phyloP scores from a whole-genome alignment of 2,113 vertebrate genomes.

The Macquaria australasica region DNA sequence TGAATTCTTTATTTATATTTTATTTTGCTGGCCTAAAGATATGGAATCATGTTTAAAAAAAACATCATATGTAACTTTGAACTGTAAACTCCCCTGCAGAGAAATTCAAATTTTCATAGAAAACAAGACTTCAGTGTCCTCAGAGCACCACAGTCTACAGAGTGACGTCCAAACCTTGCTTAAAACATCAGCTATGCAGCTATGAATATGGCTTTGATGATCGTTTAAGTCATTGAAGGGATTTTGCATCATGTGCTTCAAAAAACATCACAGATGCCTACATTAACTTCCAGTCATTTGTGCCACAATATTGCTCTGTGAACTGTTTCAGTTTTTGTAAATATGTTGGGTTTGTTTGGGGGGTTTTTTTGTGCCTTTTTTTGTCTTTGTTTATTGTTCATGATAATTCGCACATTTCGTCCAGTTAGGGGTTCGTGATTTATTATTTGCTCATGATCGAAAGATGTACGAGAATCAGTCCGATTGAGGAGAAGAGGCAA shows the following conservation, averaged over 20 bases:
- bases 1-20: not conserved
- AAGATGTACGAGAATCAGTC: not conserved
- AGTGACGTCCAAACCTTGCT: not conserved
- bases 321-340: not conserved
- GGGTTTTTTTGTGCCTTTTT: too few species aligned
- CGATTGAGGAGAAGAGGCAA: not conserved
- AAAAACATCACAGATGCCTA: constrained; percentile 20
- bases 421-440: not conserved
- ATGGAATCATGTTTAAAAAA: not conserved
- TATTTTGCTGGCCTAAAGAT: not conserved
- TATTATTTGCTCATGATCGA: not conserved
- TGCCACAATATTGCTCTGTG: not conserved
- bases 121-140: not conserved
- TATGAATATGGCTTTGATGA: constrained; percentile 16
- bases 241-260: constrained; percentile 16
- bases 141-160: not conserved
- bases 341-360: not conserved
- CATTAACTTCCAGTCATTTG: not conserved
- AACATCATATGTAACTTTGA: not conserved
- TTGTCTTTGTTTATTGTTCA: too few species aligned
- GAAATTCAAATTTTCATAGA: not conserved
- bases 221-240: constrained; percentile 2
- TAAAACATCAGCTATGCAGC: constrained; percentile 16
- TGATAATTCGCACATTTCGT: not conserved
- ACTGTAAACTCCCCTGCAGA: constrained; percentile 12